Evolutionary conservation across 2,797 vertebrate genomes (phyloP).

Genomic region (Acanthornis magna): DNA sequence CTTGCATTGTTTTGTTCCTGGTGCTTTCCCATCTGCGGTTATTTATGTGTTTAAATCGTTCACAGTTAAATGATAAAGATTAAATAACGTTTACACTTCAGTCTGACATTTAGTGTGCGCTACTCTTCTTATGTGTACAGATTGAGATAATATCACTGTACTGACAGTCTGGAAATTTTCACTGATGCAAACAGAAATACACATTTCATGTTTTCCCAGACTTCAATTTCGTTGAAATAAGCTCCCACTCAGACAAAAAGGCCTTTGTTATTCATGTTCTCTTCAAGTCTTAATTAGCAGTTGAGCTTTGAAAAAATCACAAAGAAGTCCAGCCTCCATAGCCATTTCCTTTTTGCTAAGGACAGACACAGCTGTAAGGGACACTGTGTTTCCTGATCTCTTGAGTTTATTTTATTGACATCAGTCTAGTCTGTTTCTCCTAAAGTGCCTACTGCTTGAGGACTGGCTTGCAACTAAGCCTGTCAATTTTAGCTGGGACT

Average conservation of each 20-base stretch:
- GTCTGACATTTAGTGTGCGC: background rate
- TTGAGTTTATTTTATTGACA: background rate
- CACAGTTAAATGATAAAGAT: background rate
- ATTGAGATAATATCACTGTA: background rate
- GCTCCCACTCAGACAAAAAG: background rate
- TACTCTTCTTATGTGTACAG: background rate
- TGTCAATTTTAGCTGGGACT: background rate
- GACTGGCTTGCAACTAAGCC: background rate
- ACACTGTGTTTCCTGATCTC: background rate
- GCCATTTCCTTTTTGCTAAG: background rate
- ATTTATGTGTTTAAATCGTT: background rate
- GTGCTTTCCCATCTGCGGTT: background rate
- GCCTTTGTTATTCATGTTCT: background rate
- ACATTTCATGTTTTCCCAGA: background rate
- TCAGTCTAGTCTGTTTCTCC: background rate
- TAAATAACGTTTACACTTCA: accelerated
- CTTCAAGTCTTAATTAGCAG: background rate
- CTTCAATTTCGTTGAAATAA: background rate
- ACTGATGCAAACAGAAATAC: background rate
- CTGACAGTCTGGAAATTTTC: background rate
- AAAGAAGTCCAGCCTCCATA: background rate
- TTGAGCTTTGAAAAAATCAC: background rate
- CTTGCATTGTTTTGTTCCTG: background rate
- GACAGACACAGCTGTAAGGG: background rate
- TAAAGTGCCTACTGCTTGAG: background rate